phyloP scores from a whole-genome alignment of 2,797 vertebrate species.

The Uromys caudimaculatus region DNA sequence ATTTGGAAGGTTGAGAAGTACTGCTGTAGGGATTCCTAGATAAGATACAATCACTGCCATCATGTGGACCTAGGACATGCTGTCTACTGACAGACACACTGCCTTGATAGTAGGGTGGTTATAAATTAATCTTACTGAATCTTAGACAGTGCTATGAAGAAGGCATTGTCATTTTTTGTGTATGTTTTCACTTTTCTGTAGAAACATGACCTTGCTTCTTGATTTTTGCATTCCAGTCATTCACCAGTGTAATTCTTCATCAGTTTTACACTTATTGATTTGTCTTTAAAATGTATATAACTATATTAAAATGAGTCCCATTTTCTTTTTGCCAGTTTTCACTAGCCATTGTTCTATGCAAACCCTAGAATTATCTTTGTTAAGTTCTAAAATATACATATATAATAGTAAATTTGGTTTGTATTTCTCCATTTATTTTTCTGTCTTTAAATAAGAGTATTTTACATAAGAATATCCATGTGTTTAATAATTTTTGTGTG shows the following conservation, averaged over 20 bases:
- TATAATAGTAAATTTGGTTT: neutral
- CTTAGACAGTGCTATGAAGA: neutral
- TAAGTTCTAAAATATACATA: conserved; percentile 20
- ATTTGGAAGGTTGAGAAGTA: neutral
- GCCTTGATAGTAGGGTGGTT: neutral
- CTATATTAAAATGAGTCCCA: neutral
- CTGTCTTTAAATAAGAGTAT: neutral
- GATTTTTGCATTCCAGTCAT: conserved; percentile 27
- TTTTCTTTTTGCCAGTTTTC: neutral
- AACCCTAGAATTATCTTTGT: conserved; percentile 31
- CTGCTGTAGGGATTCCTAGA: neutral
- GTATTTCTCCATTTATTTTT: neutral
- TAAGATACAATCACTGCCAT: neutral
- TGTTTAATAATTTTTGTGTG: neutral
- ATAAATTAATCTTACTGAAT: neutral
- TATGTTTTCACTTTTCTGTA: neutral
- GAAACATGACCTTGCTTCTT: neutral
- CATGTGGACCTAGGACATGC: neutral
- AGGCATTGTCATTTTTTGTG: neutral
- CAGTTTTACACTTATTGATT: neutral
- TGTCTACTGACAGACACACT: neutral
- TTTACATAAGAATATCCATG: neutral
- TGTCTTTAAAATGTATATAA: neutral
- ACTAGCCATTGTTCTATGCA: neutral
- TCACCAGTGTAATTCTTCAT: neutral